Evolutionary conservation across 1,140 invertebrate genomes (phyloP), one percentile per base, ranked within the genome.

Genomic region (Drosophila elegans): DNA sequence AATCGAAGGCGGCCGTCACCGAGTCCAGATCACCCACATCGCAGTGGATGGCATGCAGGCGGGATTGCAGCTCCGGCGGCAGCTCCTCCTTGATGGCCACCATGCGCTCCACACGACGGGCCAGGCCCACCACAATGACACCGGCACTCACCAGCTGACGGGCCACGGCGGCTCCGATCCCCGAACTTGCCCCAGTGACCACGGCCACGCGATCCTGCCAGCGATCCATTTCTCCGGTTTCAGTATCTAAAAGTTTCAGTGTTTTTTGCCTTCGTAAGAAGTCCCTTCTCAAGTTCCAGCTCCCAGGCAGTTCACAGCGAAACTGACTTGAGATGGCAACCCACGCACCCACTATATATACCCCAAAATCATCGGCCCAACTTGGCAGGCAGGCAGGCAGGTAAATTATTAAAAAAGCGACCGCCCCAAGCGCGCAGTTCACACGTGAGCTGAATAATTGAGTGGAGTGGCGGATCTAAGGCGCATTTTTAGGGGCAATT

Each of bases 41-140:
- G 51, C 94, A 94, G 72, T 93, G 88, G 12, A 94, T 68, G 0
- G 94, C 80, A 61, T 93, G 82, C 1, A 94, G 76, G 25, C 92
- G 89, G 7, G 91, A 89, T 4, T 91, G 91, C 29, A 76, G 42
- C 29, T 85, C 75, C 10, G 45, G 32, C 0, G 83, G 69, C 53
- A 71, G 59, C 61, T 62, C 74, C 79, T 52, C 42, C 77, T 42
- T 91, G 59, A 88, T 68, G 44, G 93, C 93, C 72, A 95, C 92
- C 44, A 97, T 92, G 2, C 93, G 93, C 7, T 95, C 93, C 2
- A 94, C 73, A 44, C 95, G 94, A 53, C 96, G 93, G 0, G 96
- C 96, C 32, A 96, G 92, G 1, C 95, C 96, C 0, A 96, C 94
- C 3, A 97, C 96, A 48, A 93, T 93, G 57, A 97, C 71, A 0